Conservation (phyloP, 1,140 invertebrate genomes). For the Caenorhabditis inopinata region DNA sequence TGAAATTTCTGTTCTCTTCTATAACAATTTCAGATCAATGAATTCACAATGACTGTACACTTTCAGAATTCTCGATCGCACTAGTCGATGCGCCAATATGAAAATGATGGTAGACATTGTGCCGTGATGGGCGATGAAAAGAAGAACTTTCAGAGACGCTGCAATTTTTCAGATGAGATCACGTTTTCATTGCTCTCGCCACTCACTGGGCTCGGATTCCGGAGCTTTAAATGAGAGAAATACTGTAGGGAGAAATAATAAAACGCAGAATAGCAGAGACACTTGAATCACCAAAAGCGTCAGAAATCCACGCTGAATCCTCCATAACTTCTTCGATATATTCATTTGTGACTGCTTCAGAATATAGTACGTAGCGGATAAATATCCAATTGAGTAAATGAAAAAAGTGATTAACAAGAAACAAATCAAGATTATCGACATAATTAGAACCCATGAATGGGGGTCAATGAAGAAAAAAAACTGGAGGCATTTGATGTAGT, state of each 20-base stretch:
- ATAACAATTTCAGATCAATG: too few relatives aligned
- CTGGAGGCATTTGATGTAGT: background rate
- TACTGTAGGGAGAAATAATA: background rate
- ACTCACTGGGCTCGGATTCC: background rate
- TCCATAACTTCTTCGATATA: slow-evolving; percentile 11
- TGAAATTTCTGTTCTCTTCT: background rate
- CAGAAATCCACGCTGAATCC: background rate
- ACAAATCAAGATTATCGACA: background rate
- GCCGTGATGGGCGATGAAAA: background rate
- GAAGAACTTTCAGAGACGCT: background rate
- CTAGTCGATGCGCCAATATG: background rate
- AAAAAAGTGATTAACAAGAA: background rate
- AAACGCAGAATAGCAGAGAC: background rate
- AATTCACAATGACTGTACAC: background rate
- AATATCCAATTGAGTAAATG: background rate
- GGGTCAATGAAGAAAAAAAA: slow-evolving; percentile 14
- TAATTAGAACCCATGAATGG: background rate
- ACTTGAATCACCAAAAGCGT: background rate
- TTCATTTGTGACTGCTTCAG: background rate
- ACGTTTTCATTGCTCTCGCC: too few relatives aligned
- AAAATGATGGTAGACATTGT: background rate
- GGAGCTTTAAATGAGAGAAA: background rate
- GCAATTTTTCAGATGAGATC: background rate
- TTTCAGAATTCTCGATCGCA: background rate
- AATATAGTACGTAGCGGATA: background rate